Conservation (phyloP, 2,113 vertebrate species). For the Butorides virescens region DNA sequence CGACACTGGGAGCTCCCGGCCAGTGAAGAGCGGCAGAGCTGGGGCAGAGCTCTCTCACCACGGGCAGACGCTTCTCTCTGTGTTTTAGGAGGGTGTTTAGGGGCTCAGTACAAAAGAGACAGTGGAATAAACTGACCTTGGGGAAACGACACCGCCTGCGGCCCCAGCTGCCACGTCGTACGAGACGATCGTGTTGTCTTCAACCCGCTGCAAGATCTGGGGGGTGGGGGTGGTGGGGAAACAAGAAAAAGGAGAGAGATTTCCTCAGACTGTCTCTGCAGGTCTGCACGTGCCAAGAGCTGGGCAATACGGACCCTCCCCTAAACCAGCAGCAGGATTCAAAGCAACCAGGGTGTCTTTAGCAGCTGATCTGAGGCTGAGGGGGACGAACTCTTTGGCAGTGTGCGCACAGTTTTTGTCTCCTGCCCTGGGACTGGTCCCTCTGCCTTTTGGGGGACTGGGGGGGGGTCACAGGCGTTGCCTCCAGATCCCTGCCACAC, state of each 20-base stretch:
- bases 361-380: not conserved
- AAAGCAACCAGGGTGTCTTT: not conserved
- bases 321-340: not conserved
- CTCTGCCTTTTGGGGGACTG: not conserved
- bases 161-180: slow-evolving; percentile 92
- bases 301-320: not conserved
- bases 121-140: slow-evolving; percentile 76
- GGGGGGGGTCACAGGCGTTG: not conserved
- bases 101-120: not conserved
- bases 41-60: not conserved
- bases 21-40: not conserved
- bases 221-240: rapidly evolving
- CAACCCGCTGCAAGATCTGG: slow-evolving; percentile 91
- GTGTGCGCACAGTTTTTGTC: rapidly evolving
- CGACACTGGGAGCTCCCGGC: not conserved
- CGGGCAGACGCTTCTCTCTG: rapidly evolving
- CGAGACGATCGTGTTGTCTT: slow-evolving; percentile 92
- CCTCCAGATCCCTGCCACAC: not conserved
- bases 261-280: not conserved
- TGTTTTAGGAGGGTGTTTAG: not conserved
- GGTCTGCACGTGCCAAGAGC: not conserved
- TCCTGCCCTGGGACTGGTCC: not conserved
- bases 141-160: slow-evolving; percentile 91
- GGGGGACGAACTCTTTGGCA: rapidly evolving
- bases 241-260: not conserved